phyloP scores from a whole-genome alignment of 2,888 invertebrate species.

The Hemaris fuciformis region DNA sequence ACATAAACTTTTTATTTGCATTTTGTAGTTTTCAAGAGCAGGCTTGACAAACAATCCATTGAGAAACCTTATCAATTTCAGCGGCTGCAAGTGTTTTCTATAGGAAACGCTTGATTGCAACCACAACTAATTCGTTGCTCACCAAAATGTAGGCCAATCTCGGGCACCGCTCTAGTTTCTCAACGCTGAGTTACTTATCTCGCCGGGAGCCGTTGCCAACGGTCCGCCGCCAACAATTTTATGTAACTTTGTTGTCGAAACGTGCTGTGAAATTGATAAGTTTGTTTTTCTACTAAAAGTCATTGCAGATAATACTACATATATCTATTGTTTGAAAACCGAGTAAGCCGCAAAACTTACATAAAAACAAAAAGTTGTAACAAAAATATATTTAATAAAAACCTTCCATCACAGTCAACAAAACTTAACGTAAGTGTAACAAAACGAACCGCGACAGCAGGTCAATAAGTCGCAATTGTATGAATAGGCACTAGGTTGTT shows the following conservation, averaged over 20 bases:
- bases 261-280: conserved; percentile 67
- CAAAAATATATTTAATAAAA: conserved; percentile 47
- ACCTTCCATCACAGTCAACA: conserved; percentile 67
- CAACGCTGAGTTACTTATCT: conserved; percentile 73
- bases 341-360: neutral
- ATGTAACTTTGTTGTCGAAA: conserved; percentile 78
- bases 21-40: neutral
- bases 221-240: conserved; percentile 66
- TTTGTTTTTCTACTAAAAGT: conserved; percentile 47
- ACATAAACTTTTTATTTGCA: too few relatives aligned
- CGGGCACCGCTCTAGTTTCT: conserved; percentile 75
- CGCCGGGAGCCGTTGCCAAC: conserved; percentile 70
- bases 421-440: conserved; percentile 46
- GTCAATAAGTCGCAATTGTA: conserved; percentile 46
- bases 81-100: conserved; percentile 61
- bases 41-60: conserved; percentile 38
- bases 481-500: conserved; percentile 37
- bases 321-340: neutral
- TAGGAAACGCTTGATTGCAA: conserved; percentile 71
- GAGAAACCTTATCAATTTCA: conserved; percentile 67
- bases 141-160: conserved; percentile 73
- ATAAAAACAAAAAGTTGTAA: conserved; percentile 15
- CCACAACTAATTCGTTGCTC: conserved; percentile 68
- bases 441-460: conserved; percentile 57
- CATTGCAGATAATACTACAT: conserved; percentile 10